Conservation (phyloP, 2,113 vertebrate genomes). For the Phylloscopus trochiloides region DNA sequence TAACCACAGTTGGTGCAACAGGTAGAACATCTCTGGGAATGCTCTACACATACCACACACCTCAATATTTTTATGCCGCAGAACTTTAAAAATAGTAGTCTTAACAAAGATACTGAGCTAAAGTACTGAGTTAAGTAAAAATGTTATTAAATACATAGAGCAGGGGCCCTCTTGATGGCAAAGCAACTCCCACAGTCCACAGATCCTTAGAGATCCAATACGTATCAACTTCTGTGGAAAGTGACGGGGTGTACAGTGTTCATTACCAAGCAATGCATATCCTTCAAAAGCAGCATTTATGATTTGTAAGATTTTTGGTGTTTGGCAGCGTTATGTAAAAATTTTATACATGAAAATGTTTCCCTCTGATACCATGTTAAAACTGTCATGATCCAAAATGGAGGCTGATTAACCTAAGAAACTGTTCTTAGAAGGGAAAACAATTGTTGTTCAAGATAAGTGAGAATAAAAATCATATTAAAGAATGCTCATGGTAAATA, state of each 20-base stretch:
- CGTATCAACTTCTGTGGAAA: background rate
- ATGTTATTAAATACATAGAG: background rate
- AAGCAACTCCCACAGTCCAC: background rate
- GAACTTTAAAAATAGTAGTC: background rate
- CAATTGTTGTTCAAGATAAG: background rate
- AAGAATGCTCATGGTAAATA: background rate
- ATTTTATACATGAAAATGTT: background rate
- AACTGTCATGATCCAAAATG: background rate
- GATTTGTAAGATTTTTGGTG: background rate
- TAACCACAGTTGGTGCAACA: background rate
- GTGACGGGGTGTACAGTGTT: background rate
- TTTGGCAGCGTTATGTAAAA: background rate
- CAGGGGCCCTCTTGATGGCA: accelerated
- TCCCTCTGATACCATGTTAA: background rate
- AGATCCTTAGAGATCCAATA: background rate
- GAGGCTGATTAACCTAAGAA: background rate
- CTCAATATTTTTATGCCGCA: background rate
- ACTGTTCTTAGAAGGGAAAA: background rate
- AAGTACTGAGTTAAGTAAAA: background rate
- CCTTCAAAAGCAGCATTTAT: background rate
- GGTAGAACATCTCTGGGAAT: background rate
- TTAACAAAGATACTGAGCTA: background rate
- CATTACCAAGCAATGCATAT: background rate
- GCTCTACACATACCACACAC: background rate
- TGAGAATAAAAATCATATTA: background rate